Evolutionary conservation across 2,797 vertebrate species (phyloP).

Genomic region (Cetoscarus ocellatus): DNA sequence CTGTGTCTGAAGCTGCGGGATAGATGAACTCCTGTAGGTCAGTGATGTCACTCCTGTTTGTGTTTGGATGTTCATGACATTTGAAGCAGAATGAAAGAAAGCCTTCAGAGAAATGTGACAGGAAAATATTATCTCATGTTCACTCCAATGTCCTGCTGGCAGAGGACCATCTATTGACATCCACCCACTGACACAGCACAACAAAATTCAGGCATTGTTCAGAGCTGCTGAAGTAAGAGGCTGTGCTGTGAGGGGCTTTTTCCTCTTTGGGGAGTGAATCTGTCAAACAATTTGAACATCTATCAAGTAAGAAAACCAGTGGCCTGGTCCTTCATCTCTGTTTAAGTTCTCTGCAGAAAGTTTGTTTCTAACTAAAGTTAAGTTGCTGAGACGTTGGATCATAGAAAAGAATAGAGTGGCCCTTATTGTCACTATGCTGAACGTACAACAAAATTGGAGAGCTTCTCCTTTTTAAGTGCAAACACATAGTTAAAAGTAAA

Average conservation of each 20-base stretch:
- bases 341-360: too few relatives aligned
- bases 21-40: constrained; percentile 8
- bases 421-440: too few relatives aligned
- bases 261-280: background rate
- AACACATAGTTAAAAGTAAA: too few relatives aligned
- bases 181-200: constrained; percentile 44
- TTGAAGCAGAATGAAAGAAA: constrained; percentile 53
- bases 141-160: constrained; percentile 43
- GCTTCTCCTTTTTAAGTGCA: too few relatives aligned
- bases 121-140: constrained; percentile 76
- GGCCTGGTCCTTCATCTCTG: too few relatives aligned
- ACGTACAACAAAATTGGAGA: too few relatives aligned
- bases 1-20: background rate
- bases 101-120: constrained; percentile 62
- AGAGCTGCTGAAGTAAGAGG: constrained; percentile 2
- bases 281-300: background rate
- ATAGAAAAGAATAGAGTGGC: too few relatives aligned
- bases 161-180: constrained; percentile 46
- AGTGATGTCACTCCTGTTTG: constrained; percentile 7
- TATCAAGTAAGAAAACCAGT: too few relatives aligned
- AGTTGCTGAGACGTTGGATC: too few relatives aligned
- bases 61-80: constrained; percentile 18
- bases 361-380: too few relatives aligned
- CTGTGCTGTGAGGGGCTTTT: background rate
- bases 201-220: constrained; percentile 62